Base-by-base conservation (phyloP, 1,140 invertebrate genomes). In the Hetaerina americana region DNA sequence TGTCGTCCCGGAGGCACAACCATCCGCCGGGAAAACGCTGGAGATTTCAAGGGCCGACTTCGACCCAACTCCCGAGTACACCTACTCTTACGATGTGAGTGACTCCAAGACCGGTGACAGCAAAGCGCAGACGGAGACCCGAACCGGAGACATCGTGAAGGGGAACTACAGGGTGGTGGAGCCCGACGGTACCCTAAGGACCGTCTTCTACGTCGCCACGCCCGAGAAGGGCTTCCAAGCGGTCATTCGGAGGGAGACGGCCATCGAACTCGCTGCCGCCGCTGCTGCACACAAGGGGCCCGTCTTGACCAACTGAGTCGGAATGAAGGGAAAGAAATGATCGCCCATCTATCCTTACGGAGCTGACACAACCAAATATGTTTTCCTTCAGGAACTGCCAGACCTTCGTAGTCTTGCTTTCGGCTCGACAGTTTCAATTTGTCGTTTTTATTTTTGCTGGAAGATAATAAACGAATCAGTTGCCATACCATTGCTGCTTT, bases 221-320 rank as follows among this genome's bases (percentile, higher is more conserved):
- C 81, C 82, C 80, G 3, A 83, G 77, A 78, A 82, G 72, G 81
- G 81, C 78, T 83, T 80, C 78, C 83, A 84, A 75, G 82, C 83
- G 40, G 40, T 57, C 40, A 57, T 57, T n/a, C 40, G 40, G 15
- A 57, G 40, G n/a, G n/a, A 57, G 40, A 57, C 40, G 10, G 40
- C 2, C 40, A 12, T 57, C 3, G 40, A 57, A 40, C 31, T 40
- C 6, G 31, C 31, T 8, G 31, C 31, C 6, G 31, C 31, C 31
- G 31, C 31, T 8, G 31, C 31, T 6, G 31, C 31, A 8, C 31
- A 40, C 6, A 40, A 18, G 31, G 18, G 18, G 6, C 6, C 6
- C 31, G 31, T 18, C 31, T 40, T 40, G 31, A 40, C 6, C 31
- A 40, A 40, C 31, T 40, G 31, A 40, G 18, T n/a, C n/a, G n/a